Evolutionary conservation across 2,113 vertebrate species (phyloP).

Genomic region (Pelmatolapia mariae): DNA sequence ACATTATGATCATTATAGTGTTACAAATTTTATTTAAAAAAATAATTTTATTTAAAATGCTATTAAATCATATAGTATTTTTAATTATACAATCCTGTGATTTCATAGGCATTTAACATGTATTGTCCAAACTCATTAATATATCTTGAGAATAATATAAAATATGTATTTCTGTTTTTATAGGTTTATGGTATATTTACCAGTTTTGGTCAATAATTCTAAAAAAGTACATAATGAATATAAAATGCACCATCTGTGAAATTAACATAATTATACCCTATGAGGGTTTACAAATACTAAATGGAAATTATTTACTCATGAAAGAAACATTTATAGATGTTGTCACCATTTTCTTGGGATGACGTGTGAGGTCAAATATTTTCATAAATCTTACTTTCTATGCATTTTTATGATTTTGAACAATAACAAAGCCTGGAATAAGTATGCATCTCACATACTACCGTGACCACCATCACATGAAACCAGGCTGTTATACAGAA

Average conservation of each 20-base stretch:
- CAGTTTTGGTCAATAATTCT: neutral
- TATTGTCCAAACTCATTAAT: neutral
- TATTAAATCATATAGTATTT: neutral
- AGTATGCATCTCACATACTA: neutral
- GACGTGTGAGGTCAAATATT: neutral
- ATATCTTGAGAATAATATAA: neutral
- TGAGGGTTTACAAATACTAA: neutral
- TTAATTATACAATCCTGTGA: neutral
- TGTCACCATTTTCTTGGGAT: neutral
- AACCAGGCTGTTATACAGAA: neutral
- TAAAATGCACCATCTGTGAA: neutral
- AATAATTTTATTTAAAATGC: too few species aligned
- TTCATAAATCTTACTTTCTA: neutral
- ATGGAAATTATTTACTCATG: neutral
- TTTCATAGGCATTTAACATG: neutral
- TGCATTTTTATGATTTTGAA: neutral
- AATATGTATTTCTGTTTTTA: neutral
- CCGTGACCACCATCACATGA: neutral
- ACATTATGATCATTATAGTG: neutral
- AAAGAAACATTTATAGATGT: neutral
- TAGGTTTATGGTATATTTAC: neutral
- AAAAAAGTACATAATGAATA: neutral
- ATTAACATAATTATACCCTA: neutral
- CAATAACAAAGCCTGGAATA: neutral
- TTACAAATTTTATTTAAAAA: neutral